Evolutionary conservation across 2,888 invertebrate species (phyloP).

Genomic region (Tricholauxania praeusta): DNA sequence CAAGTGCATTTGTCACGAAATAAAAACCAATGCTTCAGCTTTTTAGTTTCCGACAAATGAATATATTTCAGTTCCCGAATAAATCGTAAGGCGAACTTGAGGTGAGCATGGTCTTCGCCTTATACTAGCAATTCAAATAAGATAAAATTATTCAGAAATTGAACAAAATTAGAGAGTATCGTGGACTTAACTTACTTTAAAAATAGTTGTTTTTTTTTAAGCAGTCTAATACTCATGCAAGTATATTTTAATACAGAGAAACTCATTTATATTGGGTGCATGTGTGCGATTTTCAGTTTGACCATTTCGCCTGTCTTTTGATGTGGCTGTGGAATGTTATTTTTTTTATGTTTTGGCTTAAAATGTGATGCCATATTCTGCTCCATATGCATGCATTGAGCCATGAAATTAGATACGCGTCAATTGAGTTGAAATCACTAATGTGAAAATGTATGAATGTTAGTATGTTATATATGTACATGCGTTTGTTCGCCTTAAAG

Average conservation of each 20-base stretch:
- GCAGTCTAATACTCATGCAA: neutral
- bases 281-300: neutral
- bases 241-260: neutral
- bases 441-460: slow-evolving; percentile 9
- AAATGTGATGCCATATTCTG: neutral
- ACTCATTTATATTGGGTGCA: neutral
- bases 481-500: neutral
- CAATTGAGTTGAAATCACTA: slow-evolving; percentile 48
- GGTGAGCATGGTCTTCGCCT: too few species aligned
- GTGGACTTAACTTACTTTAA: too few species aligned
- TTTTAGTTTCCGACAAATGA: too few species aligned
- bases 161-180: too few species aligned
- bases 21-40: too few species aligned
- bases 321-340: neutral
- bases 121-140: too few species aligned
- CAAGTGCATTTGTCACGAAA: too few species aligned
- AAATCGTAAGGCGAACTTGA: too few species aligned
- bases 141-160: too few species aligned
- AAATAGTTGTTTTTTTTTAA: too few species aligned
- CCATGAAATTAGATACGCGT: slow-evolving; percentile 52
- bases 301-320: slow-evolving; percentile 7
- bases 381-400: slow-evolving; percentile 40
- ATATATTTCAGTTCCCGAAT: too few species aligned
- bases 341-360: neutral
- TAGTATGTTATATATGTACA: neutral